A percentile compares a stretch with the other conserved stretches of the same genome.
Evolutionary conservation across 2,797 vertebrate species (phyloP).

Genomic region (Typhlichthys eigenmanni): DNA sequence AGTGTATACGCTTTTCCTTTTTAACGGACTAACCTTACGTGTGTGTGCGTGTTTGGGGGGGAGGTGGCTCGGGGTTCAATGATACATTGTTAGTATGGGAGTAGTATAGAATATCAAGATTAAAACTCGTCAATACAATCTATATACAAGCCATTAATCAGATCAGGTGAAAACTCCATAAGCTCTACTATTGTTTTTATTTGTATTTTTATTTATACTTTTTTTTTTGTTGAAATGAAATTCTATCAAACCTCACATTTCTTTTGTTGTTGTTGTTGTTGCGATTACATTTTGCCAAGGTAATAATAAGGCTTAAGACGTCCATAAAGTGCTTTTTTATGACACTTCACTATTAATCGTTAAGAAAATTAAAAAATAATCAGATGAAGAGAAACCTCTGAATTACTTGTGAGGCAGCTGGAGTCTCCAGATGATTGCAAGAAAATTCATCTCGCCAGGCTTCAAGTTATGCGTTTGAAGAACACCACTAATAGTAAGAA

Average conservation of each 20-base stretch:
- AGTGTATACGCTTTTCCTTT: constrained; percentile 38
- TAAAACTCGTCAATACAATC: constrained; percentile 54
- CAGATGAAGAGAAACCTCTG: no score
- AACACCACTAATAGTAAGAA: no score
- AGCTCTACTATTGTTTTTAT: background rate
- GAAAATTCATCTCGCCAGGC: no score
- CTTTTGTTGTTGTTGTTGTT: constrained; percentile 18
- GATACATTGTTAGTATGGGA: constrained; percentile 59
- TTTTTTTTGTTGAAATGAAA: constrained; percentile 10
- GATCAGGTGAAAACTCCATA: constrained; percentile 42
- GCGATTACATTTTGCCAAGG: constrained; percentile 42
- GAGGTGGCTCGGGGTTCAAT: constrained; percentile 33
- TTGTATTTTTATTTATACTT: constrained; percentile 11
- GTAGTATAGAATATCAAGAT: constrained; percentile 43
- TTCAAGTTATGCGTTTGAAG: no score
- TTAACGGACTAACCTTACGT: constrained; percentile 35
- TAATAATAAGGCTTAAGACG: constrained; percentile 78
- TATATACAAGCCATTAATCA: constrained; percentile 60
- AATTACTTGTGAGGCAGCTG: no score
- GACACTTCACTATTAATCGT: constrained; percentile 47
- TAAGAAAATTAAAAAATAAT: constrained; percentile 7
- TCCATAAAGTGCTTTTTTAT: constrained; percentile 74
- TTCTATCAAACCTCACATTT: constrained; percentile 37
- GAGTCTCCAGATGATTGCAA: no score
- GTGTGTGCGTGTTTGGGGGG: constrained; percentile 6